These are phyloP conservation scores for Astropecten irregularis DNA, from an alignment of 53 echinoderm and acorn worm species.

Conservation along the genomic window DNA sequence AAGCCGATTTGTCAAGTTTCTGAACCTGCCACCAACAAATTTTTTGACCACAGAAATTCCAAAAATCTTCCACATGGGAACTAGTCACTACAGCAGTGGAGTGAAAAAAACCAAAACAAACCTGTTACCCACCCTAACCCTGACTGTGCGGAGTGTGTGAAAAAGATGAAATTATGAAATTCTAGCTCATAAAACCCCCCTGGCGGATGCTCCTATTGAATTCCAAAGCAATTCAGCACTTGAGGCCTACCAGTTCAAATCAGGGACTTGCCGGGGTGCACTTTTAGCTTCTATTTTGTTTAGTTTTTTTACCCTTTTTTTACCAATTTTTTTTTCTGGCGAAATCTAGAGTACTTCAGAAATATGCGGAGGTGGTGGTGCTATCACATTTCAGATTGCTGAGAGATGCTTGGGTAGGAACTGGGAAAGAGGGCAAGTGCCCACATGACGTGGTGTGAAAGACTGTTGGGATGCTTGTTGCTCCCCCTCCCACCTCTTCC, in stretches of 20 bases:
- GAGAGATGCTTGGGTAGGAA: no score
- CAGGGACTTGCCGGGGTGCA: neutral
- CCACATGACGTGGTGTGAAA: no score
- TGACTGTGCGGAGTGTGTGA: neutral
- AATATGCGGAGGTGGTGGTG: no score
- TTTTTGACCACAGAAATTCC: constrained; percentile 25
- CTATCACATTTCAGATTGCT: no score
- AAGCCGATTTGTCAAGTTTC: no score
- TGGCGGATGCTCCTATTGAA: constrained; percentile 17
- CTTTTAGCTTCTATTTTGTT: neutral
- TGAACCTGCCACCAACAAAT: no score
- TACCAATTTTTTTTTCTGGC: no score
- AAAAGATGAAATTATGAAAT: constrained; percentile 36
- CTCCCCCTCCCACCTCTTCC: no score
- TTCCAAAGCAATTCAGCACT: neutral
- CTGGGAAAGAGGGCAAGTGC: no score
- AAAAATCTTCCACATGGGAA: constrained; percentile 20
- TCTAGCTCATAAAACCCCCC: neutral
- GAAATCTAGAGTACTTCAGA: no score
- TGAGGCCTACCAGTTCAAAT: constrained; percentile 3
- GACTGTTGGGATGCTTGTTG: no score
- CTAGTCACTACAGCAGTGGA: constrained; percentile 1
- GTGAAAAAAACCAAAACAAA: neutral
- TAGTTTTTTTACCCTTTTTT: no score
- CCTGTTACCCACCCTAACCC: neutral